phyloP scores from a whole-genome alignment of 2,888 invertebrate genomes.

The Ichneumoninae sp. region DNA sequence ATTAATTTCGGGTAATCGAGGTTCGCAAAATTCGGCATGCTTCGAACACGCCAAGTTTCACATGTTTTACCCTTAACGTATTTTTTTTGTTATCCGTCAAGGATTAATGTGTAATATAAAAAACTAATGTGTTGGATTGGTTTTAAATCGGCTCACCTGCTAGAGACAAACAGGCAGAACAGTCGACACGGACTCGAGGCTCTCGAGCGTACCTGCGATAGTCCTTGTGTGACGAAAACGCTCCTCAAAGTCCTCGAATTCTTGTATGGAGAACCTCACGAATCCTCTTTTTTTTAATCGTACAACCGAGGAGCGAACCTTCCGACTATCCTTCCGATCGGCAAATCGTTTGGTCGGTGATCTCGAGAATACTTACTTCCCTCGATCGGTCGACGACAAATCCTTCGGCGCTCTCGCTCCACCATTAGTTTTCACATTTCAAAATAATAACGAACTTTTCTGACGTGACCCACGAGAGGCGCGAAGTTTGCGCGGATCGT shows the following conservation, averaged over 20 bases:
- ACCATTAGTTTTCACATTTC: slow-evolving; percentile 11
- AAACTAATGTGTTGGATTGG: background rate
- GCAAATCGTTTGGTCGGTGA: background rate
- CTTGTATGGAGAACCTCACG: background rate
- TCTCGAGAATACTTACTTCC: background rate
- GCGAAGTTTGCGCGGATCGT: background rate
- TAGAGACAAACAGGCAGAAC: background rate
- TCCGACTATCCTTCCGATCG: background rate
- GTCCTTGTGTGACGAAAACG: background rate
- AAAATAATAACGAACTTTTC: slow-evolving; percentile 15
- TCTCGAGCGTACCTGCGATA: background rate
- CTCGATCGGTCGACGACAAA: background rate
- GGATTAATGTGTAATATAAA: background rate
- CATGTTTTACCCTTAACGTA: background rate
- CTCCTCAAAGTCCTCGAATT: background rate
- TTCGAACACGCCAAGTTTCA: background rate
- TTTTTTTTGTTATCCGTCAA: background rate
- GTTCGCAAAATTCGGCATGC: background rate
- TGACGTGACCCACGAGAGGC: background rate
- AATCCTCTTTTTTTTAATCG: background rate
- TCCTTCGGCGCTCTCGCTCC: background rate
- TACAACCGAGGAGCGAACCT: background rate
- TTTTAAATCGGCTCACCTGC: background rate
- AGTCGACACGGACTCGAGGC: background rate
- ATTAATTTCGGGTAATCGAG: background rate